phyloP scores from a whole-genome alignment of 2,797 vertebrate genomes.

The Lagorchestes hirsutus region DNA sequence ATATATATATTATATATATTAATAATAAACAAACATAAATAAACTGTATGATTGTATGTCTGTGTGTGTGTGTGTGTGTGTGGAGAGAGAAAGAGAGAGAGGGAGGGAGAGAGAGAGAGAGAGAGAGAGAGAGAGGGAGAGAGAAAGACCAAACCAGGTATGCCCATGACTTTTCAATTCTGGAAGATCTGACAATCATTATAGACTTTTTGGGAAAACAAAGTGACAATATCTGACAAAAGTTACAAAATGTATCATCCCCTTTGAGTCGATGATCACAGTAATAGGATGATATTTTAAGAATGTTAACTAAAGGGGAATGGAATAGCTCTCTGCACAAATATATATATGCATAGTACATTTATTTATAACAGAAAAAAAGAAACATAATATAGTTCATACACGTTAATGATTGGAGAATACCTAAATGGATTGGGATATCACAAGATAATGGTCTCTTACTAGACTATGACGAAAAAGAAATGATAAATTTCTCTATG shows the following conservation, averaged over 20 bases:
- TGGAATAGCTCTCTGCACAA: background rate
- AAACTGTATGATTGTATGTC: too few species aligned
- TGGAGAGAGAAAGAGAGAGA: too few species aligned
- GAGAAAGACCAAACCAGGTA: too few species aligned
- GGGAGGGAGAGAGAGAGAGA: too few species aligned
- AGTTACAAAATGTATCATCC: background rate
- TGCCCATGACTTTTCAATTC: background rate
- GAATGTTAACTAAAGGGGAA: background rate
- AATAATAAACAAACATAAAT: background rate
- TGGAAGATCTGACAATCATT: background rate
- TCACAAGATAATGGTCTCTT: background rate
- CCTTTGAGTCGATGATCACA: background rate
- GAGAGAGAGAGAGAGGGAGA: too few species aligned
- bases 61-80: too few species aligned
- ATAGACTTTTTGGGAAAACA: background rate
- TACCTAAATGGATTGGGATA: background rate
- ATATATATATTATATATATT: too few species aligned
- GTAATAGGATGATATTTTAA: background rate
- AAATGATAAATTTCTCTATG: background rate
- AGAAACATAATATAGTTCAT: background rate
- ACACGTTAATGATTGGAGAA: background rate
- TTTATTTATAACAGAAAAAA: background rate
- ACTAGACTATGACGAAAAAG: background rate
- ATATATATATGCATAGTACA: background rate
- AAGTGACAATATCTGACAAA: background rate